Percentiles rank a stretch among this genome's conserved stretches.
Evolutionary conservation across 2,888 invertebrate species (phyloP).

Genomic region (Trissolcus brochymenae): DNA sequence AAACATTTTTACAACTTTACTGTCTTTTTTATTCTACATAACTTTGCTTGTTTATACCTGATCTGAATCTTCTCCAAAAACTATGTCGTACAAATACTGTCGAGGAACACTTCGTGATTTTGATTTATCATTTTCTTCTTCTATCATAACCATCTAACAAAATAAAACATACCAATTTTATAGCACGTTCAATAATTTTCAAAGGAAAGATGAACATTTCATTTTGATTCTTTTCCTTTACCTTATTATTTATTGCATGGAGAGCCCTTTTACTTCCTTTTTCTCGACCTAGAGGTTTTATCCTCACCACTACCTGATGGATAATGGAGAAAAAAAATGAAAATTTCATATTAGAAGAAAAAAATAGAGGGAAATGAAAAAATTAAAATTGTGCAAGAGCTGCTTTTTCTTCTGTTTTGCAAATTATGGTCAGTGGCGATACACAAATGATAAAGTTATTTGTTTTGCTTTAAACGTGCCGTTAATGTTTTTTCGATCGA

Average conservation of each 20-base stretch:
- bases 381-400: neutral
- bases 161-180: constrained; percentile 2
- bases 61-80: constrained; percentile 90
- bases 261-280: constrained; percentile 85
- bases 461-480: constrained; percentile 34
- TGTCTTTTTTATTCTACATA: neutral
- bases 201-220: too few species aligned
- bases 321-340: constrained; percentile 20
- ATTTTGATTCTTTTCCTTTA: constrained; percentile 66
- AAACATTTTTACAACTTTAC: neutral
- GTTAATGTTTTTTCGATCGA: constrained; percentile 55
- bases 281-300: constrained; percentile 87
- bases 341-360: too few species aligned
- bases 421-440: constrained; percentile 20
- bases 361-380: too few species aligned
- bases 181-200: neutral
- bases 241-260: constrained; percentile 88
- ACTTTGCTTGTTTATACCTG: constrained; percentile 80
- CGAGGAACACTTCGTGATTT: constrained; percentile 83
- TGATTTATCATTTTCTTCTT: constrained; percentile 81
- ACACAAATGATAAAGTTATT: constrained; percentile 26
- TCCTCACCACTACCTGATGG: constrained; percentile 90
- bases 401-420: neutral
- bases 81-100: constrained; percentile 92
- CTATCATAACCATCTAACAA: constrained; percentile 81